phyloP scores from a whole-genome alignment of 2,797 vertebrate species.

The Xyrichtys novacula region DNA sequence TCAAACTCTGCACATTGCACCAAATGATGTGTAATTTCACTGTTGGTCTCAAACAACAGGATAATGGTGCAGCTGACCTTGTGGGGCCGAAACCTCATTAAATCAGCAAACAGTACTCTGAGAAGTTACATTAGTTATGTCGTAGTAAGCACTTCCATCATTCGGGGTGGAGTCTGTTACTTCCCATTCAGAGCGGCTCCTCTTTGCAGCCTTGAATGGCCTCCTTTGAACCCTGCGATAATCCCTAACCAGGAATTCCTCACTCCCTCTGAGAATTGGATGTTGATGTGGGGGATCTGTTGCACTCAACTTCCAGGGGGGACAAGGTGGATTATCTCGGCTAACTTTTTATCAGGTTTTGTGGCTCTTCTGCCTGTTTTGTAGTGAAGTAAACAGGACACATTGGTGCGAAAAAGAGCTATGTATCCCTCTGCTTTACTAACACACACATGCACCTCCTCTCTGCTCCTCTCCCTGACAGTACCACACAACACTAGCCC shows the following conservation, averaged over 20 bases:
- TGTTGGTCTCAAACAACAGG: slow-evolving; percentile 27
- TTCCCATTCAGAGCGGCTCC: slow-evolving; percentile 21
- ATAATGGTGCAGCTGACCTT: slow-evolving; percentile 31
- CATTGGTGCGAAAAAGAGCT: slow-evolving; percentile 28
- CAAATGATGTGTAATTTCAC: slow-evolving; percentile 30
- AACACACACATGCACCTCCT: too few species aligned
- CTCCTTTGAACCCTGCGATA: slow-evolving; percentile 52
- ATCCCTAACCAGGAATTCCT: slow-evolving; percentile 58
- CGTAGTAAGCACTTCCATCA: slow-evolving; percentile 10
- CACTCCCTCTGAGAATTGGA: slow-evolving; percentile 47
- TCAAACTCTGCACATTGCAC: slow-evolving; percentile 14
- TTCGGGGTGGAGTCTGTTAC: slow-evolving; percentile 26
- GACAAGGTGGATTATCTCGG: slow-evolving; percentile 15
- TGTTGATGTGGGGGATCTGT: slow-evolving; percentile 57
- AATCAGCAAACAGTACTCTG: slow-evolving; percentile 6
- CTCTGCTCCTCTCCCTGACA: too few species aligned
- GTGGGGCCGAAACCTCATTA: slow-evolving; percentile 22
- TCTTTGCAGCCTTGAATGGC: slow-evolving; percentile 35
- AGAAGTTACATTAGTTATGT: slow-evolving; percentile 13
- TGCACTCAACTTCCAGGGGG: slow-evolving; percentile 36
- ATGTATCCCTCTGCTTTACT: too few species aligned
- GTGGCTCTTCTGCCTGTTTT: slow-evolving; percentile 40
- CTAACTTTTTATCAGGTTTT: slow-evolving; percentile 28
- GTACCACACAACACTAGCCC: too few species aligned
- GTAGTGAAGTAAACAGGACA: slow-evolving; percentile 28